Base-by-base conservation (phyloP, 2,113 vertebrate genomes). In the Progne subis region DNA sequence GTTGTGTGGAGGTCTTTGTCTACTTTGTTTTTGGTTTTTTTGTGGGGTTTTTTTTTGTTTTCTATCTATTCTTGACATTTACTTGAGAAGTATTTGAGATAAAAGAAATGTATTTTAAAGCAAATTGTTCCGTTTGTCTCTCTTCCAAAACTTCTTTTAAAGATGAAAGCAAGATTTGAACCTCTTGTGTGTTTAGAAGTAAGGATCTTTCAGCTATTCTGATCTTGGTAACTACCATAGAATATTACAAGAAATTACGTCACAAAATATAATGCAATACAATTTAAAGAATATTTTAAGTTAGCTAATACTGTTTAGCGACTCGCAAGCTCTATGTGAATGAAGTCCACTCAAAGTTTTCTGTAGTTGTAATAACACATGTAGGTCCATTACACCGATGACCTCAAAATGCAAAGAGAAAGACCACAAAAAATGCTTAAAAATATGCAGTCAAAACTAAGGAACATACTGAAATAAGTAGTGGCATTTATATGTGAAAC, bases 201-300 rank as follows among this genome's bases (percentile, higher is more conserved):
- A 41, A 29, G 37, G 50, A 55, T 90, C 68, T 91, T 96, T 85
- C 46, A 95, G 88, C 41, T 9, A 59, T 63, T 93, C 81, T 76
- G 70, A 96, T 92, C 79, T 94, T 91, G 52, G 76, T 92, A 83
- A 87, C 41, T 72, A 41, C 29, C 71, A 46, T 88, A 88, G 96
- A 97, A 94, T 63, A 55, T 53, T 92, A 41, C 88, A 57, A 95
- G 18, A 94, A 96, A 90, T 85, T 97, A 17, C 44, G 32, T 15
- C 50, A 88, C 13, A 14, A 94, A 96, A 80, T 93, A 39, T 28
- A 80, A 84, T 64, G 12, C 8, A 61, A 14, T 28, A 43, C 44
- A 84, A 77, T 79, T 96, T 93, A 88, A 91, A 90, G 68, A 90
- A 76, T 9, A 10, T 57, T 93, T 95, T 49, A 64, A 87, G 90